Conservation (phyloP, 2,113 vertebrate species). For the Ailuropoda melanoleuca region DNA sequence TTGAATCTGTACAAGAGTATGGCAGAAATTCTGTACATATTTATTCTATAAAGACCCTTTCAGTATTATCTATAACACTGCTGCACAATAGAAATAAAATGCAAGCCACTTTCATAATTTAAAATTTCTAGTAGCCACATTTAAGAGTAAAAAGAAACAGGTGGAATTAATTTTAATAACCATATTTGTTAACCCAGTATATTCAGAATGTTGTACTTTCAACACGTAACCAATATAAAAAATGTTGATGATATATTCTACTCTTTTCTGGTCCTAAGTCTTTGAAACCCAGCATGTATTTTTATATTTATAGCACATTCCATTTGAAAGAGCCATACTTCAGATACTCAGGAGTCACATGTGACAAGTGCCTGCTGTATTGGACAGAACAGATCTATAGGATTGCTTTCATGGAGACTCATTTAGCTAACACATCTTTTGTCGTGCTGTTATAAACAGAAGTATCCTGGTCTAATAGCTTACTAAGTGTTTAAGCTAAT, state of each 20-base stretch:
- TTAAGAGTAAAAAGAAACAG: neutral
- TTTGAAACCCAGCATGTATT: neutral
- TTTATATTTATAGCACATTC: neutral
- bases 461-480: neutral
- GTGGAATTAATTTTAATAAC: neutral
- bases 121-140: neutral
- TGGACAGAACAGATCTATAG: neutral
- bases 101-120: neutral
- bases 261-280: neutral
- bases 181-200: neutral
- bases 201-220: neutral
- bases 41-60: neutral
- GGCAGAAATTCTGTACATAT: neutral
- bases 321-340: neutral
- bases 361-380: neutral
- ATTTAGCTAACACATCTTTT: neutral
- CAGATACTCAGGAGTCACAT: neutral
- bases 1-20: neutral
- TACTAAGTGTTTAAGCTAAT: slow-evolving; percentile 11
- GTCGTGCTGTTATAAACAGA: neutral
- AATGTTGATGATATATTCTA: neutral
- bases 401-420: neutral
- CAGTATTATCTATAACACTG: neutral
- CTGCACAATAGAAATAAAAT: neutral
- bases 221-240: slow-evolving; percentile 21